Base-by-base conservation (phyloP, 1,140 invertebrate species). In the Oreohelix idahoensis region DNA sequence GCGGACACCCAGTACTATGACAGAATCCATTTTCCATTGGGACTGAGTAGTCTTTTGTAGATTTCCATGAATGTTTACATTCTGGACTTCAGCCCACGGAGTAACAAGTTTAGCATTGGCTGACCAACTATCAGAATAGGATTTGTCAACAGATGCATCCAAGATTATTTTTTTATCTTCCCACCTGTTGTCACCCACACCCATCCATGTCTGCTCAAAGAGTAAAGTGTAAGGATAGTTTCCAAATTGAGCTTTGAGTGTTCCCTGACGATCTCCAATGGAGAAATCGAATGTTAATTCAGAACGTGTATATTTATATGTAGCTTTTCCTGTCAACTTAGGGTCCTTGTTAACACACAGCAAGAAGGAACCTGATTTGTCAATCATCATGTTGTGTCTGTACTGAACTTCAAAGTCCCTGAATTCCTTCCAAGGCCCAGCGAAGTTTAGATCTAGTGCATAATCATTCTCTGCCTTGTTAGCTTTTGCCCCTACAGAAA, bases 31-130 rank as follows among this genome's bases (percentile, higher is more conserved):
- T 29, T 71, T 32, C 79, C 79, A 81, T 15, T 8, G 29, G 8
- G 66, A 42, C 35, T 42, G 1, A 15, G 1, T 73, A 15, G 1
- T 73, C 8, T 81, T 73, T 39, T 49, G 35, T 1, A 81, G 20
- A 39, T 29, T 73, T 39, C 66, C 66, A 26, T 20, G 17, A 0
- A 73, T 2, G 32, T 81, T 38, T 10, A 81, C 20, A 29, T 81
- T 81, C 51, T 39, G 36, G 15, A 42, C 23, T 15, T 49, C 38
- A 2, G 71, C 79, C 36, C 17, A 81, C 20, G 79, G 79, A 39
- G 79, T 81, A 26, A 81, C 32, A 23, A 81, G 42, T 49, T 73
- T 71, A 11, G 36, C 69, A 51, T 71, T 45, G 15, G 79, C 79
- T n/a, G 42, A 35, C n/a, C n/a, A 49, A 39, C 39, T 58, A 26